Evolutionary conservation across 2,888 invertebrate species (phyloP), one percentile per base, ranked within the genome.

Genomic region (Osmoderma eremita): DNA sequence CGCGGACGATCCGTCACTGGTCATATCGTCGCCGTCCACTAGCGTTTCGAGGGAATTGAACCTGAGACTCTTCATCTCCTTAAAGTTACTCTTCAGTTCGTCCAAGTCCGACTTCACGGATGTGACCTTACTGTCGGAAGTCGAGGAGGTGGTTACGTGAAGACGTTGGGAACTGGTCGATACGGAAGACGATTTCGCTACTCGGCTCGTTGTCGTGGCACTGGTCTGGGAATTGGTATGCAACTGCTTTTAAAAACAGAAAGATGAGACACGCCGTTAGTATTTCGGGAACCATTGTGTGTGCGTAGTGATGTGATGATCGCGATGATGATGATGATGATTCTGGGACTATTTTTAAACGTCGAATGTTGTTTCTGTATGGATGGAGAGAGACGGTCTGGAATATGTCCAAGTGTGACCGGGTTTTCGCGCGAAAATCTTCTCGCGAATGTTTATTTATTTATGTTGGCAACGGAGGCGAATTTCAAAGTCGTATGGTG

Each of bases 71-170:
- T 92, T 93, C 89, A 94, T 93, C 84, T 94, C 93, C 70, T 92
- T 91, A 82, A 94, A 91, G 78, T 92, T 92, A 80, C 91, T 91
- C 82, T 94, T 90, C 71, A 94, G 86, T 79, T 92, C 91, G 69
- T 88, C 86, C 54, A 92, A 85, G 81, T 93, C 92, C 71, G 91
- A 91, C 83, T 93, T 92, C 84, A 93, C 89, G 68, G 91, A 91
- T 72, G 93, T 90, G 49, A 70, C 67, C 84, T 92, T 92, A 86
- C 91, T 88, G 85, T 92, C 92, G 77, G 90, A 89, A 71, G 79
- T 77, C 38, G 79, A 79, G 70, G 78, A 78, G 67, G 78, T 77
- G 67, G 81, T 81, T 81, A 82, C 73, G 82, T 82, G 77, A 80
- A 76, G 84, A 86, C 83, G 66, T 68, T 78, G 76, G 83, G 87